Conservation (phyloP, 1,140 invertebrate species). For the Drosophila simulans region DNA sequence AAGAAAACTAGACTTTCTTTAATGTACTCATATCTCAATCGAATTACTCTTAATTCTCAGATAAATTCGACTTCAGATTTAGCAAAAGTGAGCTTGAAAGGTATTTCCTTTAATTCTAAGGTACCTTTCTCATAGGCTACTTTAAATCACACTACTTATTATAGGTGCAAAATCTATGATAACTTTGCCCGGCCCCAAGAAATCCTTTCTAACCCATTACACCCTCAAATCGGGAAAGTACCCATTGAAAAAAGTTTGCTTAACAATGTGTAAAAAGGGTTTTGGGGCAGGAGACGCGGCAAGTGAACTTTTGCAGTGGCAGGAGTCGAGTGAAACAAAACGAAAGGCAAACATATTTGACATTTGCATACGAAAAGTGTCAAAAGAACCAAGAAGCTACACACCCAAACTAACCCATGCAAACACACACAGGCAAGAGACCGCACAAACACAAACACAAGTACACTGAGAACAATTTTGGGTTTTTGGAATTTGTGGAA, state of each 20-base stretch:
- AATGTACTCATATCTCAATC: too few species aligned
- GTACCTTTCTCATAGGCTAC: too few species aligned
- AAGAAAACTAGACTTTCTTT: background rate
- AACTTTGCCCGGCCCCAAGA: background rate
- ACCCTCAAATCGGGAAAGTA: background rate
- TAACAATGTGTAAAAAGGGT: constrained; percentile 74
- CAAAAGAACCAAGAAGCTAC: constrained; percentile 63
- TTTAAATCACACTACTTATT: too few species aligned
- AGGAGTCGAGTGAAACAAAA: constrained; percentile 42
- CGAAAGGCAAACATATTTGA: constrained; percentile 76
- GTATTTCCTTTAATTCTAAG: too few species aligned
- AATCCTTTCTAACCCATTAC: constrained; percentile 1
- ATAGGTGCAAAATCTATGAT: too few species aligned
- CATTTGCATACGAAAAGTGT: constrained; percentile 80
- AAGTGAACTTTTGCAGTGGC: constrained; percentile 8
- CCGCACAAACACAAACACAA: constrained; percentile 4
- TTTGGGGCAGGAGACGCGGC: constrained; percentile 31
- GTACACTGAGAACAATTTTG: background rate
- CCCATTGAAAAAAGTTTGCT: constrained; percentile 56
- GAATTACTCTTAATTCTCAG: too few species aligned
- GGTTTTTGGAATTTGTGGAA: too few species aligned
- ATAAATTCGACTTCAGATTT: too few species aligned
- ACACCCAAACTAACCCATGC: constrained; percentile 47
- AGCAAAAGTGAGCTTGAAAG: too few species aligned
- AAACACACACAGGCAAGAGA: constrained; percentile 8